Conservation (phyloP, 1,140 invertebrate species). For the Aphaenogaster floridana region DNA sequence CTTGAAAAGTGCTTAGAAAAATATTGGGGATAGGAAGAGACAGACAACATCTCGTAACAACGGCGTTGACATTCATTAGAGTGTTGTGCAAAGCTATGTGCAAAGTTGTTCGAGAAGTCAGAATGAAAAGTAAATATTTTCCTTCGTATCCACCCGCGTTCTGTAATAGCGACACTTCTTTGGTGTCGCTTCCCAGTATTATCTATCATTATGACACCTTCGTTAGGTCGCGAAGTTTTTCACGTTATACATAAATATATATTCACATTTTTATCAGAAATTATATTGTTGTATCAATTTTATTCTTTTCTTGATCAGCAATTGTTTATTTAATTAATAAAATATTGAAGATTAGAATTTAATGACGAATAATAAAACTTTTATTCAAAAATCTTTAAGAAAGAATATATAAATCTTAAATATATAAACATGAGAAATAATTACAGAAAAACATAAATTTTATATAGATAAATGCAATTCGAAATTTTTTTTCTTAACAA, state of each 20-base stretch:
- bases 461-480: background rate
- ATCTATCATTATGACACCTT: constrained; percentile 9
- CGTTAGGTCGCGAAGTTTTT: background rate
- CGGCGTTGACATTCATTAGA: constrained; percentile 44
- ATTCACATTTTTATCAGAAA: background rate
- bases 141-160: background rate
- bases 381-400: background rate
- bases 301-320: background rate
- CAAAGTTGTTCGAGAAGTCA: constrained; percentile 53
- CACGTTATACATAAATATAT: background rate
- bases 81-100: background rate
- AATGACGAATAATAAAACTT: background rate
- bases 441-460: background rate
- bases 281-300: background rate
- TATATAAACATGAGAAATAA: background rate
- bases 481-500: background rate
- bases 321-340: background rate
- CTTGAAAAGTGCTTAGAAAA: background rate
- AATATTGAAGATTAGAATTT: background rate
- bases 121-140: constrained; percentile 55
- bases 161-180: background rate
- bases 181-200: background rate
- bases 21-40: background rate
- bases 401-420: constrained; percentile 9
- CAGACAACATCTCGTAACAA: constrained; percentile 1